Conservation (phyloP, 2,113 vertebrate species). For the Syngnathus scovelli region DNA sequence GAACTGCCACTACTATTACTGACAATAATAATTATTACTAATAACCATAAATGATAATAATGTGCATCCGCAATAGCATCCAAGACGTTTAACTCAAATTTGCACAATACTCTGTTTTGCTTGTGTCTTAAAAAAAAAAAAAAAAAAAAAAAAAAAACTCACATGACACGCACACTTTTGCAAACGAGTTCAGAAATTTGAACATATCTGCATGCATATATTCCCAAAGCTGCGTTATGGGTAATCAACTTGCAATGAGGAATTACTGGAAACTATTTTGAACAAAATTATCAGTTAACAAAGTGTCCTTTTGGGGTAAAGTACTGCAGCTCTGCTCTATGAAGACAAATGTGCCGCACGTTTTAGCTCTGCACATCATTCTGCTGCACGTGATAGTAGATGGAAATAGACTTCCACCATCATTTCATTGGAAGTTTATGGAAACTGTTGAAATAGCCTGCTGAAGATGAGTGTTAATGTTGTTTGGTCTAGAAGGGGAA, state of each 20-base stretch:
- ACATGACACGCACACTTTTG: neutral
- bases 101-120: no score
- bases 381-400: neutral
- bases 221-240: constrained; percentile 24
- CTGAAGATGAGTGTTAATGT: constrained; percentile 4
- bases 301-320: neutral
- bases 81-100: no score
- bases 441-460: constrained; percentile 23
- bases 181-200: neutral
- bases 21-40: neutral
- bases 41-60: neutral
- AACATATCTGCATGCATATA: neutral
- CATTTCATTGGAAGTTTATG: constrained; percentile 16
- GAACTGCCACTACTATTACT: no score
- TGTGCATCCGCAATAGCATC: neutral
- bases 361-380: neutral
- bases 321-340: neutral
- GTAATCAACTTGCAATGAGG: constrained; percentile 9
- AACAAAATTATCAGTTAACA: constrained; percentile 22
- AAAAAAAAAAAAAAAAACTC: neutral
- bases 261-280: constrained; percentile 29
- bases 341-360: neutral
- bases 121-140: no score
- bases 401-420: constrained; percentile 37
- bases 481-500: constrained; percentile 6